phyloP scores from a whole-genome alignment of 2,888 invertebrate genomes.

The Papilio gigon region DNA sequence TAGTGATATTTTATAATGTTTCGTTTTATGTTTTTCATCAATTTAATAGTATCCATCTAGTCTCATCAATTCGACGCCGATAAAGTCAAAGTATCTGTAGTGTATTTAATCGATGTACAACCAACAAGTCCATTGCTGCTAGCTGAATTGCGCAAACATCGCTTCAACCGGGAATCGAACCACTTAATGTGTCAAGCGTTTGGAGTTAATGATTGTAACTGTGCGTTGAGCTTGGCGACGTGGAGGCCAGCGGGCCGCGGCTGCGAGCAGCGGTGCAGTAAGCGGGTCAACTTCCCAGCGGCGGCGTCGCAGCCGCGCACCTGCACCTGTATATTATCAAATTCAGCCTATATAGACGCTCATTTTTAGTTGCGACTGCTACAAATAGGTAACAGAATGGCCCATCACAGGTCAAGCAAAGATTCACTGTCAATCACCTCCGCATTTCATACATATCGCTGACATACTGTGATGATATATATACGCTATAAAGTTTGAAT shows the following conservation, averaged over 20 bases:
- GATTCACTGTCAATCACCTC: too few species aligned
- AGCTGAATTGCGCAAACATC: background rate
- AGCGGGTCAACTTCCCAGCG: constrained; percentile 60
- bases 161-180: constrained; percentile 9
- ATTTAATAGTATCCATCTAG: background rate
- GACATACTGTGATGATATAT: background rate
- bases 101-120: background rate
- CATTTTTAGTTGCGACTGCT: background rate
- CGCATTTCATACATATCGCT: background rate
- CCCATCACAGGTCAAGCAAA: too few species aligned
- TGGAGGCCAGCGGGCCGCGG: constrained; percentile 47
- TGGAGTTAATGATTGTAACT: constrained; percentile 12
- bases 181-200: constrained; percentile 16
- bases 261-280: constrained; percentile 47
- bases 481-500: background rate
- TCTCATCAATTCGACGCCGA: background rate
- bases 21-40: background rate
- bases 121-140: background rate
- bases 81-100: background rate
- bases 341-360: background rate
- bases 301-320: constrained; percentile 63
- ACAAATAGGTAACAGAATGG: too few species aligned
- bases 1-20: background rate
- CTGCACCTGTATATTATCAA: constrained; percentile 44
- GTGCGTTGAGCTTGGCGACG: constrained; percentile 3